Evolutionary conservation across 2,113 vertebrate genomes (phyloP).

Genomic region (Chaetorhynchus papuensis): DNA sequence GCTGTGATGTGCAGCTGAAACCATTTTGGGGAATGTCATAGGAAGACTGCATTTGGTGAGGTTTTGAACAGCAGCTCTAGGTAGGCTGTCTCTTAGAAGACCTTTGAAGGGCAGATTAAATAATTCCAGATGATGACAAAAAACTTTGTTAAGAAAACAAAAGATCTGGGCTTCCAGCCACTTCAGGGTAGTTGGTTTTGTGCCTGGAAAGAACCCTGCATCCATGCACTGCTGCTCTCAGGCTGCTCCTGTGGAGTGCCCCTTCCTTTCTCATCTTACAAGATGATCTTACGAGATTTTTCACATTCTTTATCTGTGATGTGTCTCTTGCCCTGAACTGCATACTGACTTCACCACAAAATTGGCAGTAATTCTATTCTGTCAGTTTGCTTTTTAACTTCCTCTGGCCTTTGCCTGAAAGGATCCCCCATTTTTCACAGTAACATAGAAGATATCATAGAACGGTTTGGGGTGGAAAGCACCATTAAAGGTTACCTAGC

Average conservation of each 20-base stretch:
- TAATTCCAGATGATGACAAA: neutral
- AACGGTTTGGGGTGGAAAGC: neutral
- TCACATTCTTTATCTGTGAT: neutral
- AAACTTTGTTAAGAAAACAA: neutral
- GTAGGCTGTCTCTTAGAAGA: neutral
- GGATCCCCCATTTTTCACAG: accelerated
- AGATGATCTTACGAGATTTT: neutral
- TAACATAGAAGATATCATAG: neutral
- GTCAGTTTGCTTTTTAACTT: neutral
- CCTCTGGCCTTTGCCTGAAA: neutral
- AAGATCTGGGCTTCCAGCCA: neutral
- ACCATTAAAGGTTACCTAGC: neutral
- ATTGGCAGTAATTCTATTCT: neutral
- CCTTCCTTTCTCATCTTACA: neutral
- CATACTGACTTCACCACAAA: neutral
- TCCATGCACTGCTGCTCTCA: neutral
- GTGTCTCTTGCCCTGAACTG: neutral
- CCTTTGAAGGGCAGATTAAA: neutral
- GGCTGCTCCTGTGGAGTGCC: neutral
- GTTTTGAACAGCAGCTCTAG: neutral
- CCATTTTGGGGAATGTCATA: neutral
- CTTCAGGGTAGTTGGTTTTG: neutral
- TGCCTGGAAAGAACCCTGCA: neutral
- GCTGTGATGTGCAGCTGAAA: neutral
- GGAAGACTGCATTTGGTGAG: neutral